These are phyloP conservation scores for Psittacara wagleri DNA, from an alignment of 2,113 vertebrate genomes.

Conservation along the genomic window DNA sequence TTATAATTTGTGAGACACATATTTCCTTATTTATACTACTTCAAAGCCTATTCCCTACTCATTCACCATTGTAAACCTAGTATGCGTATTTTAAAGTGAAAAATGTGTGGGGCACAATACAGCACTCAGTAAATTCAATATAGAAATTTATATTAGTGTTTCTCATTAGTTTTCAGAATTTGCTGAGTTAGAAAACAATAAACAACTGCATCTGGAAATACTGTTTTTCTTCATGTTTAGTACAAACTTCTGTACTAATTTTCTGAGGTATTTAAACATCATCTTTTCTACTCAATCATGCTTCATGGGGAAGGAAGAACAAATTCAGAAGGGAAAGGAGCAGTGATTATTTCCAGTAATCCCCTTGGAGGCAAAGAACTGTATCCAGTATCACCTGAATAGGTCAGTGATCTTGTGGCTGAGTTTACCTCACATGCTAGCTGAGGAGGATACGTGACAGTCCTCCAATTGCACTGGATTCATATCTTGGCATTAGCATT, in stretches of 20 bases:
- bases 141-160: not conserved
- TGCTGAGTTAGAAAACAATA: not conserved
- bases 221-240: not conserved
- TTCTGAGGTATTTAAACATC: not conserved
- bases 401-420: not conserved
- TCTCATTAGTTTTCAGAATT: not conserved
- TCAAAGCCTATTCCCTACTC: not conserved
- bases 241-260: not conserved
- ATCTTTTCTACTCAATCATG: not conserved
- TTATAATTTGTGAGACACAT: not conserved
- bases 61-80: not conserved
- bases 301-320: not conserved
- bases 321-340: not conserved
- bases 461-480: not conserved
- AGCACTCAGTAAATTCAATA: not conserved
- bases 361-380: not conserved
- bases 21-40: not conserved
- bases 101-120: not conserved
- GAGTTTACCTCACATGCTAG: not conserved
- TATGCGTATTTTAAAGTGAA: not conserved
- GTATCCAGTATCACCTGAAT: not conserved
- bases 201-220: not conserved
- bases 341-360: not conserved
- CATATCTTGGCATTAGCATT: not conserved
- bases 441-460: not conserved